Evolutionary conservation across 1,140 invertebrate species (phyloP), one percentile per base, ranked within the genome.

Genomic region (Drosophila punjabiensis): DNA sequence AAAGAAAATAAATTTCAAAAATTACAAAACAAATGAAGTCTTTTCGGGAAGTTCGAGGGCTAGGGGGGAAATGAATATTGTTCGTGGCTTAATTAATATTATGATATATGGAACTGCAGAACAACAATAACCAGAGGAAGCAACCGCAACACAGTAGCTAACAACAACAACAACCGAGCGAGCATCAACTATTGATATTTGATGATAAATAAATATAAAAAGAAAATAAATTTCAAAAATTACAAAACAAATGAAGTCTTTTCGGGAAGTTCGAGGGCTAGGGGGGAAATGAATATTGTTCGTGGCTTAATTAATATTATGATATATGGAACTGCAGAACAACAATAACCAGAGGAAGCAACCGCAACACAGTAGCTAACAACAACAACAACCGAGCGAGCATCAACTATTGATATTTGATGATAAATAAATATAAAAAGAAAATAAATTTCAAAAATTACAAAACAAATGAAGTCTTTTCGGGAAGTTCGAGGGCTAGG

Each of bases 151-250:
- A 79, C 66, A 81, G 69, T 76, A 88, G 71, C 62, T 71, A 89
- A 89, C 75, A 78, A 81, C 67, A 80, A 79, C n/a, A n/a, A n/a
- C 69, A 56, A 55, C 32, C 32, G 53, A 56, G 53, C 79, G 79
- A 74, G 59, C 78, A 80, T 80, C 78, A 80, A 80, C 50, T 89
- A 89, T 76, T 71, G 83, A 89, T 80, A 81, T 80, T 56, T 80
- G 77, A 81, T 80, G 63, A 81, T 81, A 80, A 80, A 71, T 79
- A 58, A 58, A 81, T 68, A 80, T 61, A 64, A 35, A 75, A 69
- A 13, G 50, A 53, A 90, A 79, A 84, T 89, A 88, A 90, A 90
- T 85, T 89, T 89, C 65, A 81, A 89, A 89, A 90, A 89, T 85
- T 90, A 85, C 58, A 86, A 76, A 39, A 52, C 14, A 13, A 48